Evolutionary conservation across 2,888 invertebrate genomes (phyloP), one percentile per base, ranked within the genome.

Genomic region (Polydrusus cervinus): DNA sequence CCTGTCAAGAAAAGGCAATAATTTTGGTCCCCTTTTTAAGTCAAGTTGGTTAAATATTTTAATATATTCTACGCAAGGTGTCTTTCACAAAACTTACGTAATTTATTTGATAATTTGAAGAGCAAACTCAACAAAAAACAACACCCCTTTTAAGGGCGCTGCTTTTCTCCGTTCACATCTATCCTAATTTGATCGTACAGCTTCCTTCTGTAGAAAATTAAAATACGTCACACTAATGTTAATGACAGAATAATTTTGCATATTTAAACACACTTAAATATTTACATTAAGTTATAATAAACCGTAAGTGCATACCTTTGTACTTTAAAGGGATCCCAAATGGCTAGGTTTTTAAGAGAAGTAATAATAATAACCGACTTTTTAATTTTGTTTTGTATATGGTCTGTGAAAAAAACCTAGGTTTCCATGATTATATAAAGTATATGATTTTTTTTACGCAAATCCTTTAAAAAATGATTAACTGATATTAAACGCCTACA

Each of bases 1-100:
- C 30, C 49, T 47, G 43, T 45, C 20, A 38, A n/a, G 64, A 20
- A 38, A 71, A 49, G 16, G 51, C 20, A 34, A 34, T 34, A 9
- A 34, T 40, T 69, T 40, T 68, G 14, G 16, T 34, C 10, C 47
- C 45, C 64, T 13, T 49, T 38, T 53, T 14, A 53, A n/a, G 14
- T 53, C 10, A 65, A 61, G 38, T 55, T 18, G 40, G 60, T 60
- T 38, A 55, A 65, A 60, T 45, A 65, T 53, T 71, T 71, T 71
- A 71, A 71, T 71, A 71, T 71, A 71, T 64, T 71, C 71, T 25
- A 67, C 53, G 38, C 53, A 53, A 67, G 25, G 55, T 67, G 55
- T 62, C 49, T 49, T 47, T 40, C 18, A 8, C 47, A 62, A 38
- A 62, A 47, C 51, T 70, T 62, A 38, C 53, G 70, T 70, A 70